A percentile compares a stretch with the other conserved stretches of the same genome.
phyloP scores from a whole-genome alignment of 2,888 invertebrate genomes.

The Eupithecia tripunctaria region DNA sequence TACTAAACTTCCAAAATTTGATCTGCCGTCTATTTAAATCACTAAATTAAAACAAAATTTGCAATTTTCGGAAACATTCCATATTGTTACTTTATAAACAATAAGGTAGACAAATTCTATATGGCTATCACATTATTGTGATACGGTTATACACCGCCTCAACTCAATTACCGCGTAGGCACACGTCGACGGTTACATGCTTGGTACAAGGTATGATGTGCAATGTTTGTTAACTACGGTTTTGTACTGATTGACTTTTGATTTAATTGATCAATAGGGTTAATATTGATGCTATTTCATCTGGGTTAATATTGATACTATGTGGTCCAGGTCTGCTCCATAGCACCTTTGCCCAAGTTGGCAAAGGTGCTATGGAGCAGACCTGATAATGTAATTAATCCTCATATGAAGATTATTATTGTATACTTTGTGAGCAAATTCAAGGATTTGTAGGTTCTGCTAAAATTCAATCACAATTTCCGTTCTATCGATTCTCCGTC shows the following conservation, averaged over 20 bases:
- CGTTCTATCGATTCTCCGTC: neutral
- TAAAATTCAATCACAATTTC: neutral
- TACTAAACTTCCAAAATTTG: neutral
- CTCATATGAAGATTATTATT: neutral
- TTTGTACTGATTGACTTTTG: neutral
- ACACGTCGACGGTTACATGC: slow-evolving; percentile 14
- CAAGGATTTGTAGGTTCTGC: neutral
- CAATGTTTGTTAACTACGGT: neutral
- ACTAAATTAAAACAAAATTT: neutral
- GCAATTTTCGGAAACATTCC: neutral
- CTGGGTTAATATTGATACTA: neutral
- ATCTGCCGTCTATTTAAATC: neutral
- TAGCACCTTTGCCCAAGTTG: too few relatives aligned
- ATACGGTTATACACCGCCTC: slow-evolving; percentile 16
- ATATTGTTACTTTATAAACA: neutral
- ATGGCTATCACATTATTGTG: slow-evolving; percentile 15
- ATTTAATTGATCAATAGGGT: neutral
- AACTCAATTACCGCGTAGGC: slow-evolving; percentile 15
- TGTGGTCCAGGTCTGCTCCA: too few relatives aligned
- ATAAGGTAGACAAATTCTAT: too few relatives aligned
- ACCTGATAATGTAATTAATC: neutral
- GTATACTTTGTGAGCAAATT: neutral
- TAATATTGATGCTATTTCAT: neutral
- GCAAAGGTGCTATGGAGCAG: neutral
- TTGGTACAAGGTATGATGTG: neutral